These are phyloP conservation scores for Amazona guildingii DNA, from an alignment of 2,113 vertebrate genomes.

Conservation along the genomic window DNA sequence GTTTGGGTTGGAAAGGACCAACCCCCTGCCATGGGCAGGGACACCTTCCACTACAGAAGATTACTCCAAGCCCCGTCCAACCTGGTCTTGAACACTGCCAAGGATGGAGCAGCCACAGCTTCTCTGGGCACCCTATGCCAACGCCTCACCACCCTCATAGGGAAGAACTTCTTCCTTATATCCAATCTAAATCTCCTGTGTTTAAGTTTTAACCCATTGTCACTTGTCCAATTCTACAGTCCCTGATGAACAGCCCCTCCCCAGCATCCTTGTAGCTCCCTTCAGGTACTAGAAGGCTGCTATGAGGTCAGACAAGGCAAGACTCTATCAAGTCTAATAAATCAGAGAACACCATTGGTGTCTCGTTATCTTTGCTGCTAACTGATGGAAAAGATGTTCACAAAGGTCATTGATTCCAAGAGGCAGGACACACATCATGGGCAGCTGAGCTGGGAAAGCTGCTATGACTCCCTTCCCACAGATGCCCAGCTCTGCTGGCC, in stretches of 20 bases:
- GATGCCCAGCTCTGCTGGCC: not conserved
- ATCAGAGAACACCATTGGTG: not conserved
- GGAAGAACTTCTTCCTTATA: not conserved
- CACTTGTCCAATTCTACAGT: not conserved
- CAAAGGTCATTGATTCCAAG: not conserved
- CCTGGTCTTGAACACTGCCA: not conserved
- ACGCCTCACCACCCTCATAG: not conserved
- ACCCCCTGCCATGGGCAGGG: not conserved
- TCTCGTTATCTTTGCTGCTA: not conserved
- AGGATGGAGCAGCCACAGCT: not conserved
- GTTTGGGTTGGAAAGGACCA: not conserved
- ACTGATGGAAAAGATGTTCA: not conserved
- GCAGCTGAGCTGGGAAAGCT: not conserved
- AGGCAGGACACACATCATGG: accelerated
- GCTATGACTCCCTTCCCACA: not conserved
- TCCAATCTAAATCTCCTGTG: not conserved
- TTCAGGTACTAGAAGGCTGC: not conserved
- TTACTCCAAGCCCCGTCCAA: not conserved
- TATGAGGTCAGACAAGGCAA: not conserved
- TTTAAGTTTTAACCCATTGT: not conserved
- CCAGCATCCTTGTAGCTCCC: not conserved
- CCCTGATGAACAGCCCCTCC: not conserved
- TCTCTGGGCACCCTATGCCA: not conserved
- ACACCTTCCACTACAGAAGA: not conserved
- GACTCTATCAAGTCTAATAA: not conserved